A percentile compares a stretch with the other conserved stretches of the same genome.
These are phyloP conservation scores for Coluber constrictor DNA, from an alignment of 2,797 vertebrate species.

Conservation along the genomic window DNA sequence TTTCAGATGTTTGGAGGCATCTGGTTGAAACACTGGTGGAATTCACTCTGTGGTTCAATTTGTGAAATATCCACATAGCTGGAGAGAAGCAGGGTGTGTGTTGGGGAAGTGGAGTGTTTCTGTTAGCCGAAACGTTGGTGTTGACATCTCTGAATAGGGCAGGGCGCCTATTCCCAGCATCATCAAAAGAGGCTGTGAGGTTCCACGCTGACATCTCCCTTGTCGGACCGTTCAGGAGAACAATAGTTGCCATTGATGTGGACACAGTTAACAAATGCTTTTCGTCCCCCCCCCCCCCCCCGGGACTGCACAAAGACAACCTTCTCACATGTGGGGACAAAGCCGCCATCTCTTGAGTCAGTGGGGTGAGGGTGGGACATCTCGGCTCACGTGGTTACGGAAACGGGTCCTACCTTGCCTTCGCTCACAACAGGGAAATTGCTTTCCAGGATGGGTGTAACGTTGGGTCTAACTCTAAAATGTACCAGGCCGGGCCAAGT, in stretches of 20 bases:
- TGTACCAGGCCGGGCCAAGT: not conserved
- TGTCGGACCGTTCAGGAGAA: conserved; percentile 5
- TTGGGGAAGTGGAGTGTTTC: not conserved
- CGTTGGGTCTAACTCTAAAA: not conserved
- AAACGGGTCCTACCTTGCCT: not conserved
- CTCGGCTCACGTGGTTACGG: not conserved
- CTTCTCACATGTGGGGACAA: conserved; percentile 8
- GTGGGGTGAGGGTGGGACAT: not conserved
- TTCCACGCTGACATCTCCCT: conserved; percentile 1
- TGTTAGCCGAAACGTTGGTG: not conserved
- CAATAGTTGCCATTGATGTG: conserved; percentile 7
- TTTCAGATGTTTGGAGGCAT: not conserved
- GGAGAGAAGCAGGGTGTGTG: not conserved
- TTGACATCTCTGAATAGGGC: not conserved
- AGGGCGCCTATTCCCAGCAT: not conserved
- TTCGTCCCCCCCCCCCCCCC: not conserved
- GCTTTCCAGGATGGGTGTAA: not conserved
- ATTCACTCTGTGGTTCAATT: not conserved
- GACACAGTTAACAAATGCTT: conserved; percentile 29
- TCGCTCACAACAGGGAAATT: not conserved
- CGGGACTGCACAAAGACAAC: not conserved
- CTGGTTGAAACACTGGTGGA: not conserved
- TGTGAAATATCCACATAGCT: not conserved
- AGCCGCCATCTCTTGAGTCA: not conserved
- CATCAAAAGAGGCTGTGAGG: not conserved